phyloP scores from a whole-genome alignment of 1,140 invertebrate genomes.

The Euwallacea similis region DNA sequence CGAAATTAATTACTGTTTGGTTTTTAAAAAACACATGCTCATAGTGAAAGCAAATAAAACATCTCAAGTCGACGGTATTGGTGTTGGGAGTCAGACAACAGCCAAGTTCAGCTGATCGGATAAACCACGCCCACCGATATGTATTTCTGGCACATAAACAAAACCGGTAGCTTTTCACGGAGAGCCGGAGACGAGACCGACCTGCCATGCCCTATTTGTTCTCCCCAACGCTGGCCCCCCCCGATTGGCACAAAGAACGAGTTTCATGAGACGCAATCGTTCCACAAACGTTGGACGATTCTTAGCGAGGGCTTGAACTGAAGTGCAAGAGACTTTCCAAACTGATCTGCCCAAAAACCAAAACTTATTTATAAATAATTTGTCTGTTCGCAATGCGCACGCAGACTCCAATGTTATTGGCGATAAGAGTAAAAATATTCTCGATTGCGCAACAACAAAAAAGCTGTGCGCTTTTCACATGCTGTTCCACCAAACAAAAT shows the following conservation, averaged over 20 bases:
- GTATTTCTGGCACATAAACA: conserved; percentile 49
- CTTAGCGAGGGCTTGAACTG: background rate
- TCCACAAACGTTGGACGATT: background rate
- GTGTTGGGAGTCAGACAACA: too few relatives aligned
- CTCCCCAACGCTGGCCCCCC: background rate
- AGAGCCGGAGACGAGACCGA: conserved; percentile 8
- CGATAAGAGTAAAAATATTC: conserved; percentile 38
- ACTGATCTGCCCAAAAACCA: conserved; percentile 3
- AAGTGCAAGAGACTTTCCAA: background rate
- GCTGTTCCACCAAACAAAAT: background rate
- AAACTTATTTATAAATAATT: conserved; percentile 37
- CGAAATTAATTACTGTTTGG: too few relatives aligned
- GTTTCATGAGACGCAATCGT: background rate
- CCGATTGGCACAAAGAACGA: background rate
- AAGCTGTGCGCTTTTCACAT: conserved; percentile 4
- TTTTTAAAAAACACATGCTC: too few relatives aligned
- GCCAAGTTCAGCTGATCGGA: conserved; percentile 45
- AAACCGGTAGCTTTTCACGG: conserved; percentile 43
- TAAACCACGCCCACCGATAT: conserved; percentile 49
- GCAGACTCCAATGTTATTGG: conserved; percentile 40
- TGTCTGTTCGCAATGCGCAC: conserved; percentile 31
- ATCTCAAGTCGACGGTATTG: too few relatives aligned
- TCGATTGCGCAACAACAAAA: conserved; percentile 41
- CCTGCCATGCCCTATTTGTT: conserved; percentile 21
- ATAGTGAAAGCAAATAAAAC: too few relatives aligned